phyloP scores from a whole-genome alignment of 2,888 invertebrate species.

The Dasysyrphus tricinctus region DNA sequence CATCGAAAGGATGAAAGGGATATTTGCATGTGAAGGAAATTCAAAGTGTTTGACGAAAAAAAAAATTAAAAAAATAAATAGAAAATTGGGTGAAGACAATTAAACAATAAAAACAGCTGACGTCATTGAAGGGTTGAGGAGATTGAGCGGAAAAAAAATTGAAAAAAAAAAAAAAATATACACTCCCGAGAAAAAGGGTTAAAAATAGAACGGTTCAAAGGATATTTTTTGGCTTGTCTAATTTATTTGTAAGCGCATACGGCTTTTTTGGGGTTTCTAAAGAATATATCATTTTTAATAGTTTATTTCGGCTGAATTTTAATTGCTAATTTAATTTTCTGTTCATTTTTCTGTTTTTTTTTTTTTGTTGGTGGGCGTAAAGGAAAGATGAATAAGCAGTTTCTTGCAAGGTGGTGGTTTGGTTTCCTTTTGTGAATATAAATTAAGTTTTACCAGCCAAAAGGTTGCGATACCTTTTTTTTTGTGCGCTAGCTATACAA shows the following conservation, averaged over 20 bases:
- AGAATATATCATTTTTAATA: constrained; percentile 71
- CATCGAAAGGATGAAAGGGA: constrained; percentile 66
- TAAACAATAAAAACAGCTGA: constrained; percentile 75
- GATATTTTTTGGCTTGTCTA: constrained; percentile 46
- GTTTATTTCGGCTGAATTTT: constrained; percentile 73
- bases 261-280: constrained; percentile 53
- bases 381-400: constrained; percentile 56
- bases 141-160: constrained; percentile 61
- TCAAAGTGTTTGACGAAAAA: constrained; percentile 16
- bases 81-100: constrained; percentile 73
- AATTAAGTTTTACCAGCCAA: constrained; percentile 18
- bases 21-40: constrained; percentile 65
- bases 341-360: neutral
- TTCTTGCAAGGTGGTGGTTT: constrained; percentile 51
- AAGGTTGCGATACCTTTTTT: constrained; percentile 5
- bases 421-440: constrained; percentile 46
- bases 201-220: constrained; percentile 42
- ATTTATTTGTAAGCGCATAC: constrained; percentile 73
- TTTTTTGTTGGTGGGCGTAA: constrained; percentile 17
- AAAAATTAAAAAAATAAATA: constrained; percentile 13
- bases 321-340: constrained; percentile 73
- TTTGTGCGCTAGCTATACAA: neutral
- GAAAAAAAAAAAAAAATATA: constrained; percentile 6
- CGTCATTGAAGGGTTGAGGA: constrained; percentile 71
- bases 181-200: constrained; percentile 46